Percentiles rank a stretch among this genome's conserved stretches.
Conservation (phyloP, 2,797 vertebrate species). For the Zenarchopterus dispar region DNA sequence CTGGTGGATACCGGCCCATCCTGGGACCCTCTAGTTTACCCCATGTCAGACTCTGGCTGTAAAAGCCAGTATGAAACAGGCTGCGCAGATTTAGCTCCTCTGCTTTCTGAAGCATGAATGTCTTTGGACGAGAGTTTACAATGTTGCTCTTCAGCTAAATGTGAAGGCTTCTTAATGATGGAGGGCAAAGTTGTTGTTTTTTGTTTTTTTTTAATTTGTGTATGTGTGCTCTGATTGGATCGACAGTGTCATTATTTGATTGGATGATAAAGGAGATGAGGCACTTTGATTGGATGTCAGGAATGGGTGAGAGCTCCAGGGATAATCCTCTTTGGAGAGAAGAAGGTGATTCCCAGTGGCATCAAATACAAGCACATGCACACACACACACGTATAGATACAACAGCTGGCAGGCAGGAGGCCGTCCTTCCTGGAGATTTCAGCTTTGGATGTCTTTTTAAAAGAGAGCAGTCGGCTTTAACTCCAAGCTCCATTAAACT, state of each 20-base stretch:
- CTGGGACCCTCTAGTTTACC: not conserved
- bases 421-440: not conserved
- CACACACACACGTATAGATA: too few species aligned
- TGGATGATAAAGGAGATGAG: conserved; percentile 49
- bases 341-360: conserved; percentile 40
- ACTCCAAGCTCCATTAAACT: not conserved
- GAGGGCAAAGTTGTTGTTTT: conserved; percentile 4
- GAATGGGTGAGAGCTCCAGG: not conserved
- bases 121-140: too few species aligned
- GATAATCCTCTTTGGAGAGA: conserved; percentile 54
- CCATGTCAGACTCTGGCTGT: not conserved
- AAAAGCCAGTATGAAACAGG: not conserved
- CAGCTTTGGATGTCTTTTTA: conserved; percentile 4
- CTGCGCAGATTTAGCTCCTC: not conserved
- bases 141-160: conserved; percentile 26
- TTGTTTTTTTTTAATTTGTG: conserved; percentile 7
- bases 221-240: conserved; percentile 54
- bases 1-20: conserved; percentile 3
- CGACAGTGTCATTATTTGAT: conserved; percentile 38
- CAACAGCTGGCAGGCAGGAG: conserved; percentile 12
- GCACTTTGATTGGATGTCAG: conserved; percentile 50
- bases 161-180: conserved; percentile 40
- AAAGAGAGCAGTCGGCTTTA: too few species aligned
- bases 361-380: not conserved
- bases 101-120: not conserved